phyloP scores from a whole-genome alignment of 2,797 vertebrate genomes.

The Phrynocephalus vlangalii region DNA sequence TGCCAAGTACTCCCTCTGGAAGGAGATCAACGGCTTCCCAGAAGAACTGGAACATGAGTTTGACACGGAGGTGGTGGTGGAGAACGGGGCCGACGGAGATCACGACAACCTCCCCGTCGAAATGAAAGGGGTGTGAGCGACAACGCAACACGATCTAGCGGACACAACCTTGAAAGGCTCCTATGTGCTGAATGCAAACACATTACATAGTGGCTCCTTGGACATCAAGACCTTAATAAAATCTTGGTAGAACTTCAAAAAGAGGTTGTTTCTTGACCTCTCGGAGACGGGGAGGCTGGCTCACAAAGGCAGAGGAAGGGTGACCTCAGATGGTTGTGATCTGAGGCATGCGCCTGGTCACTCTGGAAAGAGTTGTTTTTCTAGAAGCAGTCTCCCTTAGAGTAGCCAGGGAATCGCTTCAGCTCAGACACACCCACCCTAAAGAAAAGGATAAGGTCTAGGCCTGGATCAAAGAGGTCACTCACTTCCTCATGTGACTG shows the following conservation, averaged over 20 bases:
- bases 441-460: too few relatives aligned
- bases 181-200: neutral
- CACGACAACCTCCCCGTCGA: accelerated
- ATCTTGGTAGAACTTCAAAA: neutral
- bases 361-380: too few relatives aligned
- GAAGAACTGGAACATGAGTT: conserved; percentile 15
- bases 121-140: neutral
- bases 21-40: conserved; percentile 52
- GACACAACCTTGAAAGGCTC: neutral
- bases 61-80: neutral
- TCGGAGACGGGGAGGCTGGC: too few relatives aligned
- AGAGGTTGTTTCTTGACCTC: too few relatives aligned
- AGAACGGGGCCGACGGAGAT: neutral
- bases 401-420: too few relatives aligned
- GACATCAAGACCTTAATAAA: conserved; percentile 62
- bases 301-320: too few relatives aligned
- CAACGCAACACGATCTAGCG: neutral
- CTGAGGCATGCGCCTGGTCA: too few relatives aligned
- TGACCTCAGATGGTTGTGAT: too few relatives aligned
- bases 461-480: too few relatives aligned
- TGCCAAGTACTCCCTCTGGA: conserved; percentile 64
- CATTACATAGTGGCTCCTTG: conserved; percentile 27
- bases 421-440: too few relatives aligned
- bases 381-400: too few relatives aligned
- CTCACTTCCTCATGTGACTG: too few relatives aligned